Evolutionary conservation across 2,113 vertebrate species (phyloP), one percentile per base, ranked within the genome.

Genomic region (Bagarius yarrelli): DNA sequence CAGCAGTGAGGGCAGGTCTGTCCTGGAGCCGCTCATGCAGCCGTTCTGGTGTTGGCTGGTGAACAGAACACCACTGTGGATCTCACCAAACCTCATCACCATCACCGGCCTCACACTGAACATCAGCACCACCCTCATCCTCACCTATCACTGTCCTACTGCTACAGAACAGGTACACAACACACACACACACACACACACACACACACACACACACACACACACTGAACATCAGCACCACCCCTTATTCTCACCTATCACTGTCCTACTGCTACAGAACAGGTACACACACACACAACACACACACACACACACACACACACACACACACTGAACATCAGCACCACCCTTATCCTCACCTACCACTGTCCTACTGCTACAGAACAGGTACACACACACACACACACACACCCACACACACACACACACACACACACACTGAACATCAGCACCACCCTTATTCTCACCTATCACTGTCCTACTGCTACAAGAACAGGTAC

Each of bases 21-120:
- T 96, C 82, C 92, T 96, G 87, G 95, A 96, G 72, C 93, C 95
- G 9, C 78, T 94, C 53, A 95, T 96, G 95, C 95, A 96, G 77
- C 91, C 91, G 0, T 96, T 94, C 88, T 96, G 95, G 95, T 94
- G 95, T 82, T 95, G 95, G 95, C 88, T 96, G 80, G 95, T 96
- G 47, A 90, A 87, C 78, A 92, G 91, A 84, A 90, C 95, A 72
- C 95, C 95, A 15, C 88, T 93, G 52, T 96, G 95, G 95, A 93
- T 96, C 67, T 95, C 95, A 23, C 95, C 95, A 0, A 96, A 96
- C 85, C 91, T 95, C 75, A 96, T 96, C 91, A 96, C 95, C 81
- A 91, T 95, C 78, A 85, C 94, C 2, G 95, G 95, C 90, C 93
- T 96, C 78, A 88, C 90, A 56, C 92, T 94, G 87, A 96, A 96